phyloP scores from a whole-genome alignment of 2,797 vertebrate genomes.

The Brachyalestes nurse region DNA sequence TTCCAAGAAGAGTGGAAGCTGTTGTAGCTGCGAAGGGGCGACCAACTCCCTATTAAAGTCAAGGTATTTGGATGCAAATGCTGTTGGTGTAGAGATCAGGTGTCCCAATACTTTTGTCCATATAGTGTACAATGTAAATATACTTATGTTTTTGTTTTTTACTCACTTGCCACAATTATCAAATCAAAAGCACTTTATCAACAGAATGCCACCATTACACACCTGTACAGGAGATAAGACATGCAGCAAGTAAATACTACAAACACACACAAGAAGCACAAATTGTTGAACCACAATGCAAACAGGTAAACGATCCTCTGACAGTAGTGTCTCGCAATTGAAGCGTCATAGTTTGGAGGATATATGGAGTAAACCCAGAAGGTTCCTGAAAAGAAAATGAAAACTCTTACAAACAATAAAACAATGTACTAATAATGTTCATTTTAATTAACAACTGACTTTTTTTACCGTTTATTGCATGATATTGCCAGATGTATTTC shows the following conservation, averaged over 20 bases:
- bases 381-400: slow-evolving; percentile 62
- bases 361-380: slow-evolving; percentile 78
- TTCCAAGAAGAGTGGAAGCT: too few relatives aligned
- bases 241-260: slow-evolving; percentile 26
- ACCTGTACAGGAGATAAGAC: slow-evolving; percentile 23
- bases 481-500: too few relatives aligned
- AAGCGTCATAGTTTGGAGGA: slow-evolving; percentile 62
- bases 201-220: slow-evolving; percentile 1
- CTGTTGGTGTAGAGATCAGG: too few relatives aligned
- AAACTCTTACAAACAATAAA: background rate
- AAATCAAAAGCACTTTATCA: background rate
- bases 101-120: too few relatives aligned
- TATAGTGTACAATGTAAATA: too few relatives aligned
- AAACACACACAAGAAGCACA: slow-evolving; percentile 61
- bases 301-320: slow-evolving; percentile 70
- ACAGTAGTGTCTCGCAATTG: slow-evolving; percentile 57
- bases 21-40: too few relatives aligned
- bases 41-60: too few relatives aligned
- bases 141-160: too few relatives aligned
- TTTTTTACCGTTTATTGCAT: too few relatives aligned
- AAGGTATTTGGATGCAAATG: too few relatives aligned
- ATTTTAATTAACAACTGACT: background rate
- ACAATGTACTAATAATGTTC: background rate
- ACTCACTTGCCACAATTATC: too few relatives aligned
- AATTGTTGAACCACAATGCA: slow-evolving; percentile 72